Conservation (phyloP, 2,797 vertebrate genomes). For the Serranus cabrilla region DNA sequence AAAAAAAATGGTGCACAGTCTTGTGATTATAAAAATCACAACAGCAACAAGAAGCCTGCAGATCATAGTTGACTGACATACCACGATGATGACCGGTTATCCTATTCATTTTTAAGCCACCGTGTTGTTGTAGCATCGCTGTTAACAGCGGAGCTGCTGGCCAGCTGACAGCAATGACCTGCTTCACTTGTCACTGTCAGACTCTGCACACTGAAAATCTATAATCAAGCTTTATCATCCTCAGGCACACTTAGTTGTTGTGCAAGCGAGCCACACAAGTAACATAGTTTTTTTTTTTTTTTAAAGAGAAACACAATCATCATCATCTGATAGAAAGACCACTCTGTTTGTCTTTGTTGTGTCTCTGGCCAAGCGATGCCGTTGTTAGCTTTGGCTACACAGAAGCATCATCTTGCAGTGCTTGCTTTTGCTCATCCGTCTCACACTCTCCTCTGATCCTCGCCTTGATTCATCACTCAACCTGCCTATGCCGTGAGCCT, state of each 20-base stretch:
- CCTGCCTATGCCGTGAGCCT: conserved; percentile 57
- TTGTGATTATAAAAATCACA: conserved; percentile 31
- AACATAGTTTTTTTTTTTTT: conserved; percentile 1
- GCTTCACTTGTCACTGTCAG: conserved; percentile 44
- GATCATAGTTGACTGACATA: conserved; percentile 17
- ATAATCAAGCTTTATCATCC: conserved; percentile 47
- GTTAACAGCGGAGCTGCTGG: conserved; percentile 23
- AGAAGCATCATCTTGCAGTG: conserved; percentile 45
- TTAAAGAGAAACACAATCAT: conserved; percentile 34
- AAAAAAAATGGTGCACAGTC: too few species aligned
- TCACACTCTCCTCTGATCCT: conserved; percentile 63
- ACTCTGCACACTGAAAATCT: conserved; percentile 14
- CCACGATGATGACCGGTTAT: not conserved
- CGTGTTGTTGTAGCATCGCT: conserved; percentile 12
- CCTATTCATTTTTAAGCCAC: conserved; percentile 6
- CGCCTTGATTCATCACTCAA: conserved; percentile 70
- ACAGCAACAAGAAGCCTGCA: conserved; percentile 36
- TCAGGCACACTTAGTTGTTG: not conserved
- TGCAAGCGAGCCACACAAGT: conserved; percentile 8
- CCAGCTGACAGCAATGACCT: conserved; percentile 46
- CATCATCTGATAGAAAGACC: conserved; percentile 28
- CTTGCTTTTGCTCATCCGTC: conserved; percentile 49
- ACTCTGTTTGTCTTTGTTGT: conserved; percentile 11
- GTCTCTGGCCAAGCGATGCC: conserved; percentile 2
- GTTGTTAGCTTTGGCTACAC: conserved; percentile 49